A percentile compares a stretch with the other conserved stretches of the same genome.
Evolutionary conservation across 2,113 vertebrate genomes (phyloP).

Genomic region (Macaca mulatta): DNA sequence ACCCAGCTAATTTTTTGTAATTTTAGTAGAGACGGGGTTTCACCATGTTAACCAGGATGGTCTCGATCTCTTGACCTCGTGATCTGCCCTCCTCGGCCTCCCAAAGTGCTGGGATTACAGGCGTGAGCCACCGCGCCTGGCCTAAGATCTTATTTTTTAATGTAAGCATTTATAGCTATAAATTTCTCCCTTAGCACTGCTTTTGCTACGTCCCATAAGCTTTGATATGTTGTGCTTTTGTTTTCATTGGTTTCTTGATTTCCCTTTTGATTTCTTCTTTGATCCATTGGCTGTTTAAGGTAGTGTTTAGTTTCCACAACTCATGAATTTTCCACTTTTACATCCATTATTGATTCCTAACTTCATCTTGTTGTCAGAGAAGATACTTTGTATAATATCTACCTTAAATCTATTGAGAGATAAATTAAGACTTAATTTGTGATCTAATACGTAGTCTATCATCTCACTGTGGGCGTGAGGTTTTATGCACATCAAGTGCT

Average conservation of each 20-base stretch:
- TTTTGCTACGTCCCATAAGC: background rate
- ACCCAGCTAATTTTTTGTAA: too few relatives aligned
- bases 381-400: background rate
- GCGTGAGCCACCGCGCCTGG: fast-evolving
- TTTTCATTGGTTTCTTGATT: background rate
- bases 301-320: background rate
- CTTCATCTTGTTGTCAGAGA: background rate
- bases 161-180: background rate
- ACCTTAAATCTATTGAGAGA: background rate
- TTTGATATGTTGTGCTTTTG: background rate
- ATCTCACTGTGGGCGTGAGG: background rate
- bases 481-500: background rate
- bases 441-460: background rate
- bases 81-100: too few relatives aligned
- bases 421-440: background rate
- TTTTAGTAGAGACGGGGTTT: too few relatives aligned
- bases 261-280: background rate
- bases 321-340: background rate
- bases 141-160: background rate
- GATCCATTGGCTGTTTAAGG: background rate
- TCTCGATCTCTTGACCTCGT: too few relatives aligned
- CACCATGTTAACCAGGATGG: too few relatives aligned
- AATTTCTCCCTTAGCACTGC: background rate
- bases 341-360: background rate
- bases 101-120: too few relatives aligned